A percentile compares a stretch with the other conserved stretches of the same genome.
These are phyloP conservation scores for Anarrhichthys ocellatus DNA, from an alignment of 2,113 vertebrate genomes.

Conservation along the genomic window DNA sequence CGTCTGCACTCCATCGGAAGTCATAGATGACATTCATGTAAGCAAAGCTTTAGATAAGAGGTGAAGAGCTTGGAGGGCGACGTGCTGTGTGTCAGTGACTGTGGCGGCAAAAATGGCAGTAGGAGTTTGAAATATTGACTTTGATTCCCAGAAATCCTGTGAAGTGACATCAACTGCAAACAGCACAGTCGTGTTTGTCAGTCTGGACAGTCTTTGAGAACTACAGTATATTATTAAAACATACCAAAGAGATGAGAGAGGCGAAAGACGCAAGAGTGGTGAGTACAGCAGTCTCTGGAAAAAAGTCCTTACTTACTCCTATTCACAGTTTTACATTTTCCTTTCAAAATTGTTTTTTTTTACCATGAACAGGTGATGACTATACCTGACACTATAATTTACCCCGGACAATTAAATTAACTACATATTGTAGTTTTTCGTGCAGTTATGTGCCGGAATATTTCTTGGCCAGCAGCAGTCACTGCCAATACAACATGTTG, in stretches of 20 bases:
- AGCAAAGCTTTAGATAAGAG: conserved; percentile 16
- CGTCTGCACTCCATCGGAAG: conserved; percentile 24
- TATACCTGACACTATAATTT: neutral
- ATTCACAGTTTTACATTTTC: neutral
- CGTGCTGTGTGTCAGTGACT: neutral
- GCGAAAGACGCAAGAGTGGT: neutral
- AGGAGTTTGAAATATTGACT: conserved; percentile 12
- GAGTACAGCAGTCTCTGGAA: neutral
- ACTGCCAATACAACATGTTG: neutral
- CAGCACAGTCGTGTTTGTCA: neutral
- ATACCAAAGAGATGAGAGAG: neutral
- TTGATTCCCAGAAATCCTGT: conserved; percentile 18
- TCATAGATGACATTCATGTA: neutral
- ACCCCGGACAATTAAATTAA: neutral
- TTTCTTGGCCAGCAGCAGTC: neutral
- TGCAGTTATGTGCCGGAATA: neutral
- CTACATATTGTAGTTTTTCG: neutral
- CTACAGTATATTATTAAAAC: neutral
- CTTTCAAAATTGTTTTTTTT: neutral
- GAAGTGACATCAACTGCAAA: neutral
- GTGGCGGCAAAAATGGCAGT: neutral
- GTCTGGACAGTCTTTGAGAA: neutral
- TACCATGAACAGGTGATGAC: neutral
- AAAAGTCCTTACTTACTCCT: neutral
- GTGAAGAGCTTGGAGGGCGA: neutral